Percentiles rank a stretch among this genome's conserved stretches.
These are phyloP conservation scores for Pseudococcus longispinus DNA, from an alignment of 2,888 invertebrate species.

Conservation along the genomic window DNA sequence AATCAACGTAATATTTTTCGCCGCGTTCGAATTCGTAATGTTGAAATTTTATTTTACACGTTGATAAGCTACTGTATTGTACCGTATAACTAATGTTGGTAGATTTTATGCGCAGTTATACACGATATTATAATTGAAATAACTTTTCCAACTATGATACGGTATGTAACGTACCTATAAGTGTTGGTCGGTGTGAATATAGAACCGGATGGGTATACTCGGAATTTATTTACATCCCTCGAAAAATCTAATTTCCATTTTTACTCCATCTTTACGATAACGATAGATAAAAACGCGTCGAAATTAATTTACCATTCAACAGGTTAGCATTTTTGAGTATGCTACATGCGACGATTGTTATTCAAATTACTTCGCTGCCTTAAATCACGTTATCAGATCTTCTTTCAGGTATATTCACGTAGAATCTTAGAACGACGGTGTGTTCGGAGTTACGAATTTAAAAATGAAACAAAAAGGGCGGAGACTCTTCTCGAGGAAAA, in stretches of 20 bases:
- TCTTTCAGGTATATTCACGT: background rate
- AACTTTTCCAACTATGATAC: too few species aligned
- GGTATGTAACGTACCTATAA: too few species aligned
- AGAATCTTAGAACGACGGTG: background rate
- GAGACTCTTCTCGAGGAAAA: background rate
- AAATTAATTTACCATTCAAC: slow-evolving; percentile 17
- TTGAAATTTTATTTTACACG: background rate
- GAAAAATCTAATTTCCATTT: background rate
- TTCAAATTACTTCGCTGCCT: background rate
- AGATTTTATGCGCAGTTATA: too few species aligned
- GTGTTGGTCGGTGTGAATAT: background rate
- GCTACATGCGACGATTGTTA: background rate
- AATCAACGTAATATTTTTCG: background rate
- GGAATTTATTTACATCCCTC: background rate
- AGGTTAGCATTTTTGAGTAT: background rate
- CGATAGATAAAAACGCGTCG: background rate
- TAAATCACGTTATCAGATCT: background rate
- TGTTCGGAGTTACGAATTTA: background rate
- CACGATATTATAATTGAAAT: too few species aligned
- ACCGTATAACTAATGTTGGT: too few species aligned
- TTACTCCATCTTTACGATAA: background rate
- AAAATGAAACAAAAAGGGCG: background rate
- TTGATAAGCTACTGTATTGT: too few species aligned
- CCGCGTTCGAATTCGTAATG: background rate
- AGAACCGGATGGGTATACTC: background rate